phyloP scores from a whole-genome alignment of 2,113 vertebrate species.

The Paradoxurus hermaphroditus region DNA sequence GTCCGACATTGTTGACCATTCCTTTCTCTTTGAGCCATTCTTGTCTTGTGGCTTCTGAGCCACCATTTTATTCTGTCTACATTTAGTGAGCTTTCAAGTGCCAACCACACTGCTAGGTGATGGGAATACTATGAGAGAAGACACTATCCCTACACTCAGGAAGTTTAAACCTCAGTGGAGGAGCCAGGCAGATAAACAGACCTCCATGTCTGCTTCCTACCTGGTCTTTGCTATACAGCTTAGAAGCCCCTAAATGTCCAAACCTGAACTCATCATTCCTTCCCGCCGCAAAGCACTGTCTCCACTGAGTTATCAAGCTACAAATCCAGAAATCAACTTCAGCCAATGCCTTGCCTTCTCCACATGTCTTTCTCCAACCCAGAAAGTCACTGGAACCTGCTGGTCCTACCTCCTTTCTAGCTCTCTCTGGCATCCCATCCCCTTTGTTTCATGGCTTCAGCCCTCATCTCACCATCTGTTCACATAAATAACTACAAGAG shows the following conservation, averaged over 20 bases:
- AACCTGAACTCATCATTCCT: conserved; percentile 21
- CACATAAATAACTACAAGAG: not conserved
- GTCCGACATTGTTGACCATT: not conserved
- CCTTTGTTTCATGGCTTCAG: not conserved
- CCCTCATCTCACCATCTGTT: not conserved
- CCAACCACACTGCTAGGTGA: not conserved
- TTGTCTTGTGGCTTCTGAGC: conserved; percentile 33
- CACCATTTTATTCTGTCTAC: conserved; percentile 4
- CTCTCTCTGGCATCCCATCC: not conserved
- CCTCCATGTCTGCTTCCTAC: not conserved
- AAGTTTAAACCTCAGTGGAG: not conserved
- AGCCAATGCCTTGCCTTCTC: not conserved
- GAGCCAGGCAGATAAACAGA: not conserved
- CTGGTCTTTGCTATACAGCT: not conserved
- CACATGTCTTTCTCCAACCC: not conserved
- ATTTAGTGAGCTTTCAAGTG: not conserved
- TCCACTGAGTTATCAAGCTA: not conserved
- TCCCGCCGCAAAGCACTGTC: not conserved
- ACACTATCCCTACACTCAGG: not conserved
- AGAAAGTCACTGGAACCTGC: not conserved
- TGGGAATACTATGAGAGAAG: not conserved
- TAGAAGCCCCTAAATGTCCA: not conserved
- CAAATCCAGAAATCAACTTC: not conserved
- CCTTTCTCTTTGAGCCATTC: conserved; percentile 40
- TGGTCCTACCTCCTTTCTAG: not conserved